Evolutionary conservation across 1,140 invertebrate species (phyloP), one percentile per base, ranked within the genome.

Genomic region (Schlechtendalia chinensis): DNA sequence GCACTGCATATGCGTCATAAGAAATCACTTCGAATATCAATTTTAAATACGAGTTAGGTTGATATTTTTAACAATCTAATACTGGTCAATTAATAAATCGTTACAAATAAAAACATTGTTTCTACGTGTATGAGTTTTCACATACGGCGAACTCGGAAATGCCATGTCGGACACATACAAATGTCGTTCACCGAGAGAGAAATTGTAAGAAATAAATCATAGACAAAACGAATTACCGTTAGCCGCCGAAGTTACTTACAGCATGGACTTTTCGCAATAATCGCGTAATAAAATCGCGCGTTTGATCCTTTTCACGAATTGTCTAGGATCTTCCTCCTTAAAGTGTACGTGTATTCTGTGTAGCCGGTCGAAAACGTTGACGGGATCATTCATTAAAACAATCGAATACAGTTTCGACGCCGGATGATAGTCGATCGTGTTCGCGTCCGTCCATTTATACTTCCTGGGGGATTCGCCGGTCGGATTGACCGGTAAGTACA

Each of bases 241-340:
- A 8, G 32, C n/a, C n/a, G n/a, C n/a, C 10, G 50, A 11, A 53
- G 4, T 24, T n/a, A 24, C 65, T 45, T 22, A 47, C 65, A 69
- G n/a, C 69, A 72, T 53, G 4, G 22, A 24, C 17, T 79, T 29
- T 63, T 79, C 75, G 27, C 75, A 61, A 47, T 45, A 47, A 0
- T 63, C 10, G 2, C 75, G 58, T 50, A 39, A 47, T 4, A 8
- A 14, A 32, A 79, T 50, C 12, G 75, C 75, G 19, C 61, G 17
- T 14, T 79, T 63, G 5, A 79, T 79, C n/a, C 75, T 24, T 12
- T 63, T 59, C 5, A 63, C 32, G 2, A 79, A 59, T 19, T 45
- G 14, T 59, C 75, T 79, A 17, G 75, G 75, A n/a, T 79, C 75
- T 63, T 79, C 75, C 24, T 58, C 75, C 50, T 27, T 50, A 61